Evolutionary conservation across 92 coral and sea anemone genomes (phyloP).

Genomic region (Palythoa grandis): DNA sequence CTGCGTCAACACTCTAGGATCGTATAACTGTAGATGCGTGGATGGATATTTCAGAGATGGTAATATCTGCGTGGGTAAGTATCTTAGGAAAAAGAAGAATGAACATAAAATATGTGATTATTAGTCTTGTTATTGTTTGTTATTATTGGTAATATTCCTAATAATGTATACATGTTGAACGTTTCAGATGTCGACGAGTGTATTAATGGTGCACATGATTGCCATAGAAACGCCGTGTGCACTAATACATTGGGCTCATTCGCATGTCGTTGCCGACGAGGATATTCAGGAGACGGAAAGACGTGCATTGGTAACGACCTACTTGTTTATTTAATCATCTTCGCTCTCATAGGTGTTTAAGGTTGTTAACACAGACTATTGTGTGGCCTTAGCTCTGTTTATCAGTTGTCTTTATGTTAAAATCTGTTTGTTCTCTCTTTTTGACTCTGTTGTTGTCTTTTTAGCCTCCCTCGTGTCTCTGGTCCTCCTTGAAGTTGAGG

Average conservation of each 20-base stretch:
- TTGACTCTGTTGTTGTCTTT: too few species aligned
- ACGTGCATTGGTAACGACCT: slow-evolving; percentile 13
- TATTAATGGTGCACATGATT: slow-evolving; percentile 11
- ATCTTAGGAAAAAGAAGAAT: too few species aligned
- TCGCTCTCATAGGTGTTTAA: background rate
- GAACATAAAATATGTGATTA: too few species aligned
- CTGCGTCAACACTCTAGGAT: slow-evolving; percentile 35
- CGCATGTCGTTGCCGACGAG: slow-evolving; percentile 28
- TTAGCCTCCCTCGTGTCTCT: too few species aligned
- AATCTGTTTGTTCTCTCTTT: too few species aligned
- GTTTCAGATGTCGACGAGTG: slow-evolving; percentile 58
- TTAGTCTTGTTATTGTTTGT: background rate
- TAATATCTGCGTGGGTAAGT: slow-evolving; percentile 46
- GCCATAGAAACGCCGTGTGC: slow-evolving; percentile 30
- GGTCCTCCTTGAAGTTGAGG: too few species aligned
- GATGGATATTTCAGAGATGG: slow-evolving; percentile 46
- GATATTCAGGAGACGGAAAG: slow-evolving; percentile 19
- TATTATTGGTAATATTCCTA: background rate
- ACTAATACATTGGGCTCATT: slow-evolving; percentile 27
- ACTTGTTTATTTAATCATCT: background rate
- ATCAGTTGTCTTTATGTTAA: background rate
- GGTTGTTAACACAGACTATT: too few species aligned
- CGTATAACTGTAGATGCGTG: slow-evolving; percentile 38
- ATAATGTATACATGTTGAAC: background rate
- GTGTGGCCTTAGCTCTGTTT: background rate